Evolutionary conservation across 2,888 invertebrate species (phyloP).

Genomic region (Apamea anceps): DNA sequence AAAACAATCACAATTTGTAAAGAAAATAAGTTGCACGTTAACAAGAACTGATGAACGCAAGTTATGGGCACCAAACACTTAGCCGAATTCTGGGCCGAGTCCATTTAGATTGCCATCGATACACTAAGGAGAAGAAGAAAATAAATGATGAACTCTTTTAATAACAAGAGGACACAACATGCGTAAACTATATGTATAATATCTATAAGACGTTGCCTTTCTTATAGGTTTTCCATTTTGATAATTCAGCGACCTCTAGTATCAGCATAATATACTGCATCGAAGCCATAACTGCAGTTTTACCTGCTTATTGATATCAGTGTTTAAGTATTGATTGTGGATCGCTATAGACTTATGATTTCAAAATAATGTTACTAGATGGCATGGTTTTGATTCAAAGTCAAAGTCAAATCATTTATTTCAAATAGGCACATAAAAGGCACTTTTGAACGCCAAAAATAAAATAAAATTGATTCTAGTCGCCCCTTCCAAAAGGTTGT

Average conservation of each 20-base stretch:
- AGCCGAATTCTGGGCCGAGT: too few species aligned
- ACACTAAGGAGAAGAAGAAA: too few species aligned
- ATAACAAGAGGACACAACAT: neutral
- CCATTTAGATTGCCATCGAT: too few species aligned
- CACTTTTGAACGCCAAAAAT: too few species aligned
- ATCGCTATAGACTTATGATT: neutral
- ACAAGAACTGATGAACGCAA: too few species aligned
- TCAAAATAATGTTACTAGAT: slow-evolving; percentile 15
- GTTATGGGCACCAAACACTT: too few species aligned
- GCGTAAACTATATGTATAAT: neutral
- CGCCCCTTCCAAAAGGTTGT: too few species aligned
- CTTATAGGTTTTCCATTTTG: neutral
- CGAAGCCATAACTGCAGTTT: neutral
- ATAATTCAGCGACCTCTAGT: neutral
- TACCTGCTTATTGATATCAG: neutral
- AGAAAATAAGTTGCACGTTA: too few species aligned
- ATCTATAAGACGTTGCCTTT: too few species aligned
- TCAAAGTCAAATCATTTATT: too few species aligned
- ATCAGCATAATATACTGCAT: neutral
- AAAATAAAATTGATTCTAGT: too few species aligned
- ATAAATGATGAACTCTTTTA: neutral
- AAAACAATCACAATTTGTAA: neutral
- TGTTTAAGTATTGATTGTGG: neutral
- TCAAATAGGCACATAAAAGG: too few species aligned
- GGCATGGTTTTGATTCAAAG: slow-evolving; percentile 11